Evolutionary conservation across 1,140 invertebrate species (phyloP), one percentile per base, ranked within the genome.

Genomic region (Drosophila nikananu): DNA sequence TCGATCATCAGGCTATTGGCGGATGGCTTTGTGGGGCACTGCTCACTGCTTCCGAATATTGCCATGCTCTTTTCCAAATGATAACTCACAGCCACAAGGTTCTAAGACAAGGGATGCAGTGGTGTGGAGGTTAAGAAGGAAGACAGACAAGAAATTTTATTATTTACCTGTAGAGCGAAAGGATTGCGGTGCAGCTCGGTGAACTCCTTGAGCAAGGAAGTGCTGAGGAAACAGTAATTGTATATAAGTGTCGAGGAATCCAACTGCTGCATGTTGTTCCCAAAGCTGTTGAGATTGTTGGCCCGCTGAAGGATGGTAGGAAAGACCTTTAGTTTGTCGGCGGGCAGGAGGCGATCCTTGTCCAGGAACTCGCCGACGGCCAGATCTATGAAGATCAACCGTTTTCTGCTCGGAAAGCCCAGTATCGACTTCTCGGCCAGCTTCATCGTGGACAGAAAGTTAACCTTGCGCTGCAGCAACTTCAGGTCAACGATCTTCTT

Each of bases 401-500:
- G 81, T 8, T 60, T 66, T 5, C 15, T 54, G 25, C 51, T 73
- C 1, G 81, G 81, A 49, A 81, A 80, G 2, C 81, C 78, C 15
- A 35, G 60, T 12, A 89, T 62, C 2, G 81, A 81, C 27, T 68
- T 72, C 37, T 89, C 84, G 5, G 86, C 51, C 25, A 84, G 37
- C 60, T 81, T 89, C 3, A 89, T 55, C 0, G 78, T 79, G 0
- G 86, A 68, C 10, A 89, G 21, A n/a, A 89, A 65, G 27, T 59
- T 78, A 13, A 90, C 71, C 37, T 84, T 89, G 12, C 57, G 68
- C 17, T 81, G 77, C 70, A 90, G 65, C 19, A 81, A 19, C 44
- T 89, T 89, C 0, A 90, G 10, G 10, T 84, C 86, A 0, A 70
- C 49, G 12, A 89, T 79, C 97, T 92, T 49, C 98, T 87, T 81